phyloP scores from a whole-genome alignment of 1,140 invertebrate species.

The Ganaspis sp. region DNA sequence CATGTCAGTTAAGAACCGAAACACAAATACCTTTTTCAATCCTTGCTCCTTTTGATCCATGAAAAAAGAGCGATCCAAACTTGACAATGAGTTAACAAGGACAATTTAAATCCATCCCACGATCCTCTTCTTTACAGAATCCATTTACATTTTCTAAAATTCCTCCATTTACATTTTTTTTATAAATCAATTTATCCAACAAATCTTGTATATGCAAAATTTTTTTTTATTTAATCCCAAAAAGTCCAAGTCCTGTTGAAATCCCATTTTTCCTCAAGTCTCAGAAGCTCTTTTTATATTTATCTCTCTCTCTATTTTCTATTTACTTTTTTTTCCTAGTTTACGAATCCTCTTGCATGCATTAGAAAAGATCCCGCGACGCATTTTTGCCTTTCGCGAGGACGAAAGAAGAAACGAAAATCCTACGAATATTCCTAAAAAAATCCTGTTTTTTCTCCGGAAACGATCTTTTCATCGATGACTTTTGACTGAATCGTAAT shows the following conservation, averaged over 20 bases:
- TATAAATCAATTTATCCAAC: slow-evolving; percentile 12
- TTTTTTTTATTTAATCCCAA: slow-evolving; percentile 5
- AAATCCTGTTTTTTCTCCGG: neutral
- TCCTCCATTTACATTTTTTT: neutral
- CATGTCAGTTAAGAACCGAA: slow-evolving; percentile 58
- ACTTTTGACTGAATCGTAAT: neutral
- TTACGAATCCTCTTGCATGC: slow-evolving; percentile 21
- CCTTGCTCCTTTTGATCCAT: slow-evolving; percentile 51
- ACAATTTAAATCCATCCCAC: slow-evolving; percentile 3
- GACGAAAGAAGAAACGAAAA: slow-evolving; percentile 1
- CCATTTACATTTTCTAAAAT: neutral
- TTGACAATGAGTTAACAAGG: slow-evolving; percentile 36
- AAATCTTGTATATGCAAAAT: neutral
- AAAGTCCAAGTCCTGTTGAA: slow-evolving; percentile 11
- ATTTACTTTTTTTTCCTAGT: neutral
- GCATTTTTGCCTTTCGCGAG: slow-evolving; percentile 11
- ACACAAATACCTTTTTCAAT: slow-evolving; percentile 61
- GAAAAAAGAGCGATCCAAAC: slow-evolving; percentile 57
- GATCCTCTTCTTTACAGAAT: slow-evolving; percentile 15
- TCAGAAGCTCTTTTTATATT: no score
- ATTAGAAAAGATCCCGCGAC: slow-evolving; percentile 16
- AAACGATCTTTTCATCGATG: neutral
- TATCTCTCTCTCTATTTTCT: neutral
- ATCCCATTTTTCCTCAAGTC: neutral
- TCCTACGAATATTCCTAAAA: neutral